Conservation (phyloP, 1,140 invertebrate species). For the Drosophila azteca region DNA sequence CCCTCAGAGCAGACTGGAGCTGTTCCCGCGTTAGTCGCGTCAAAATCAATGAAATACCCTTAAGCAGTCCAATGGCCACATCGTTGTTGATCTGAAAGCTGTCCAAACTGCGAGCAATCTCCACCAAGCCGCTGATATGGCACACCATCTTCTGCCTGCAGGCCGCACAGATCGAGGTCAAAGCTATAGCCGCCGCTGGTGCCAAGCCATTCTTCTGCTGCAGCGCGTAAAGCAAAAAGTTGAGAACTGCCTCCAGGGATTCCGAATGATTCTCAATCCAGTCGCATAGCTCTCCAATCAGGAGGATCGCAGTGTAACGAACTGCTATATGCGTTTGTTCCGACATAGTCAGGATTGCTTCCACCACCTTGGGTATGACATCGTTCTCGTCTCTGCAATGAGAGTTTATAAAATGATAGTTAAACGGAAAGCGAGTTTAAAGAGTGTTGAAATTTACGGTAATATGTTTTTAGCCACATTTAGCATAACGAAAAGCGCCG, state of each 20-base stretch:
- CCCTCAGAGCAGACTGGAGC: slow-evolving; percentile 89
- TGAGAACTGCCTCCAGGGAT: slow-evolving; percentile 91
- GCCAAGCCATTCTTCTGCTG: slow-evolving; percentile 89
- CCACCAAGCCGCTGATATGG: slow-evolving; percentile 92
- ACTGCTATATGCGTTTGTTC: slow-evolving; percentile 94
- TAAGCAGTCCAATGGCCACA: slow-evolving; percentile 92
- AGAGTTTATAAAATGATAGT: slow-evolving; percentile 10
- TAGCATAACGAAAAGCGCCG: slow-evolving; percentile 98
- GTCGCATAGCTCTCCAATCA: slow-evolving; percentile 96
- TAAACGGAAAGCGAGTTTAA: background rate
- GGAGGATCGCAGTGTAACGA: slow-evolving; percentile 92
- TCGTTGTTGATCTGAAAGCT: slow-evolving; percentile 91
- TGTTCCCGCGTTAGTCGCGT: slow-evolving; percentile 86
- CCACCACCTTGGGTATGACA: slow-evolving; percentile 95
- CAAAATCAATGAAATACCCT: slow-evolving; percentile 90
- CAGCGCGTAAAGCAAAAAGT: slow-evolving; percentile 90
- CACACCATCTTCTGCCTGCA: slow-evolving; percentile 92
- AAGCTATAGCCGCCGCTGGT: slow-evolving; percentile 89
- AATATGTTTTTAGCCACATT: slow-evolving; percentile 97
- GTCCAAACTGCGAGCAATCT: slow-evolving; percentile 92
- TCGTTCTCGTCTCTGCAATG: slow-evolving; percentile 93
- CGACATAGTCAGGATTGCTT: slow-evolving; percentile 94
- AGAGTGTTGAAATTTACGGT: slow-evolving; percentile 89
- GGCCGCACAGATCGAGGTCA: slow-evolving; percentile 88
- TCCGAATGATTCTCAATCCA: slow-evolving; percentile 96